phyloP scores from a whole-genome alignment of 2,797 vertebrate species.

The Caiman crocodilus region DNA sequence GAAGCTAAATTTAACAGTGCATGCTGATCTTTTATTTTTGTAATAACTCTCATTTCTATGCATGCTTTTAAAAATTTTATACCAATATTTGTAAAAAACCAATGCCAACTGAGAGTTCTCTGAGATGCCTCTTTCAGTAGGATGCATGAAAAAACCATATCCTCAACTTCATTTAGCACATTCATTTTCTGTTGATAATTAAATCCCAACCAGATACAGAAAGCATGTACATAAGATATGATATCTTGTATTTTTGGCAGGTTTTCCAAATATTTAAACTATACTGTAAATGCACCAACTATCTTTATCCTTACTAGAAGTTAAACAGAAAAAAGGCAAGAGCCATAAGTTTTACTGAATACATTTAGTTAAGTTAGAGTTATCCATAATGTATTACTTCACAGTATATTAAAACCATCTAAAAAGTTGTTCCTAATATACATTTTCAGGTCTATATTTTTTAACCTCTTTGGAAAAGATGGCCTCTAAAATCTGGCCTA shows the following conservation, averaged over 20 bases:
- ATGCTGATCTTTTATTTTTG: neutral
- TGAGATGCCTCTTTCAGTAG: neutral
- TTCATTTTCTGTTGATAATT: neutral
- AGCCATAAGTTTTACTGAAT: fast-evolving
- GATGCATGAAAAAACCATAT: neutral
- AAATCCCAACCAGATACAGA: neutral
- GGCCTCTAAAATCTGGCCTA: neutral
- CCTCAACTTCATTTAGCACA: neutral
- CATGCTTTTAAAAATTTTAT: neutral
- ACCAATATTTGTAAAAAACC: neutral
- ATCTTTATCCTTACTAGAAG: neutral
- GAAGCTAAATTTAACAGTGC: neutral
- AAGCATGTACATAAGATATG: neutral
- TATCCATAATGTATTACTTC: neutral
- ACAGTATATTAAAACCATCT: neutral
- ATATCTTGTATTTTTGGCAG: neutral
- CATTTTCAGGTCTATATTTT: neutral
- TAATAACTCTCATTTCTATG: neutral
- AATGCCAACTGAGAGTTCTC: neutral
- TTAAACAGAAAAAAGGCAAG: neutral
- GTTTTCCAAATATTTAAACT: neutral
- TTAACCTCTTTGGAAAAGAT: neutral
- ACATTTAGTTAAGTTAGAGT: neutral
- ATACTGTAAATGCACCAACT: neutral
- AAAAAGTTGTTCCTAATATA: neutral